Conservation (phyloP, 2,888 invertebrate genomes). For the Chymomyza amoena region DNA sequence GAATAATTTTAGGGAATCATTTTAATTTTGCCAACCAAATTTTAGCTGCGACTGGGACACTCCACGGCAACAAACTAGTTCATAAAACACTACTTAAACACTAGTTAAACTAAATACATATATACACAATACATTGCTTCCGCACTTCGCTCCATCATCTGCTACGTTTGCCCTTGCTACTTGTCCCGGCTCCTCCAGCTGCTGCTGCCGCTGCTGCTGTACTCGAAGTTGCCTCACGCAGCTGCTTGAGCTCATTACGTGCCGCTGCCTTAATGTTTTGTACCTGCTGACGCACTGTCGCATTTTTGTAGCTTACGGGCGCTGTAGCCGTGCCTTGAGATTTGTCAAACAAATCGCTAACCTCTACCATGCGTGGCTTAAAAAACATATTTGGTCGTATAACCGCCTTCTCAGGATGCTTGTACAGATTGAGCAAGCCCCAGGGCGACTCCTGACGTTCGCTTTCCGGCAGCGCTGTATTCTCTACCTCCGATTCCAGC, state of each 20-base stretch:
- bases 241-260: slow-evolving; percentile 71
- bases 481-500: slow-evolving; percentile 81
- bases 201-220: slow-evolving; percentile 17
- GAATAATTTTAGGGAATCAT: no score
- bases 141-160: slow-evolving; percentile 50
- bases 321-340: slow-evolving; percentile 51
- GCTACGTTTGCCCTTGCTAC: slow-evolving; percentile 47
- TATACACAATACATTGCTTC: background rate
- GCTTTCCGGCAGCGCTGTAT: slow-evolving; percentile 41
- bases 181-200: background rate
- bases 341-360: slow-evolving; percentile 82
- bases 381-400: slow-evolving; percentile 77
- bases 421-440: slow-evolving; percentile 81
- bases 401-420: slow-evolving; percentile 76
- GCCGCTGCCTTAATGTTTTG: slow-evolving; percentile 69
- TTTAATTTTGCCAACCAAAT: no score
- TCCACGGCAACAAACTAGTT: no score
- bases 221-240: slow-evolving; percentile 51
- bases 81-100: background rate
- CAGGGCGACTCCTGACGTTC: slow-evolving; percentile 75
- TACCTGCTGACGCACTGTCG: slow-evolving; percentile 67
- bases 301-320: slow-evolving; percentile 61
- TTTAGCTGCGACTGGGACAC: no score
- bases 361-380: slow-evolving; percentile 82
- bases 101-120: background rate